phyloP scores from a whole-genome alignment of 2,888 invertebrate species.

The Uropetala carovei region DNA sequence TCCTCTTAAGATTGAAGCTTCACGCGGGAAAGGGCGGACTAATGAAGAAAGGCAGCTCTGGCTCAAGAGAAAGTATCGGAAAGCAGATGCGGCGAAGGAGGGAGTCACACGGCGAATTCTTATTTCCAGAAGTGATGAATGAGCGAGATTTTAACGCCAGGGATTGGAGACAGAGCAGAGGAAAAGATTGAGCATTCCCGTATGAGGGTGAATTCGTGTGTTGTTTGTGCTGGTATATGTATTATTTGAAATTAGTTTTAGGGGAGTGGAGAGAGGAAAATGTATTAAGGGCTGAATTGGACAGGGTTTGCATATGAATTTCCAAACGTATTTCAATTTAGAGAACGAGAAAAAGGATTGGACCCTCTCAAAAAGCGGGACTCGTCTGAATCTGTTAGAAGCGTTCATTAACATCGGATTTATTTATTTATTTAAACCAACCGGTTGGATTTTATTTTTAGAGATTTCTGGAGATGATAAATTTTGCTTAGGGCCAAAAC shows the following conservation, averaged over 20 bases:
- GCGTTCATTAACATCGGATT: background rate
- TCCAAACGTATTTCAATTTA: background rate
- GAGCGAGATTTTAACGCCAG: conserved; percentile 17
- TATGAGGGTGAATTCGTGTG: too few species aligned
- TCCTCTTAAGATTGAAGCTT: conserved; percentile 8
- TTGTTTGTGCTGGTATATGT: too few species aligned
- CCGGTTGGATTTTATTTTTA: background rate
- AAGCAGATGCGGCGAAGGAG: background rate
- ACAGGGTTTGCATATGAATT: background rate
- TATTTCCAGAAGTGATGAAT: conserved; percentile 44
- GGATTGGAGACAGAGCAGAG: background rate
- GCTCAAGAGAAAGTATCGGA: background rate
- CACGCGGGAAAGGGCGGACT: background rate
- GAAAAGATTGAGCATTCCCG: background rate
- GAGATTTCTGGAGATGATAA: background rate
- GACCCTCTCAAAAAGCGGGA: background rate
- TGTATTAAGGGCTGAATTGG: background rate
- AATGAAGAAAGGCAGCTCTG: conserved; percentile 33
- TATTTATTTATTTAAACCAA: background rate
- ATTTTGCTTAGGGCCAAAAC: background rate
- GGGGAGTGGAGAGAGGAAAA: background rate
- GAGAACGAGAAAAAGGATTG: background rate
- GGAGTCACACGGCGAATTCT: too few species aligned
- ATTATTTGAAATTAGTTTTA: background rate
- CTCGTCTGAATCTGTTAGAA: background rate